A percentile compares a stretch with the other conserved stretches of the same genome.
Evolutionary conservation across 2,797 vertebrate species (phyloP).

Genomic region (Acrossocheilus fasciatus): DNA sequence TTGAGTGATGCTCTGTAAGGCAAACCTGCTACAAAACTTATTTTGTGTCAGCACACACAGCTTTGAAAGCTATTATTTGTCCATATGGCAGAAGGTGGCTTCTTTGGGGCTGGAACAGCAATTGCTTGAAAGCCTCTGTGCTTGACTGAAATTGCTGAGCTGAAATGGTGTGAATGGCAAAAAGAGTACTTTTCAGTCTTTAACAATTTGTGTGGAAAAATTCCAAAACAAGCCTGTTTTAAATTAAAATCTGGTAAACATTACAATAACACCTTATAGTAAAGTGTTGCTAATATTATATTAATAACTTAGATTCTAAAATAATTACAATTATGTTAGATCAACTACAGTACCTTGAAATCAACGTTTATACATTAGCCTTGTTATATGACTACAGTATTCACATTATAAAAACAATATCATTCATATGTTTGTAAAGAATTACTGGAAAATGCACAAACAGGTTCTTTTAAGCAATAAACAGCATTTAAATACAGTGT

Average conservation of each 20-base stretch:
- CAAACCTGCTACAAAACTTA: neutral
- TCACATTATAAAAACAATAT: neutral
- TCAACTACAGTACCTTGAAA: neutral
- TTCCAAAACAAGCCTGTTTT: neutral
- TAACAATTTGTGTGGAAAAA: neutral
- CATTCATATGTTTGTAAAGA: neutral
- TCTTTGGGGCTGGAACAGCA: neutral
- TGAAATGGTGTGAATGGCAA: neutral
- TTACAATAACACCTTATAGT: no score
- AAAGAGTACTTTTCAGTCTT: neutral
- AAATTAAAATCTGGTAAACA: neutral
- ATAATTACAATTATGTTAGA: neutral
- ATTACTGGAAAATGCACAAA: neutral
- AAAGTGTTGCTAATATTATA: neutral
- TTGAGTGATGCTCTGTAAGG: neutral
- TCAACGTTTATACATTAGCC: neutral
- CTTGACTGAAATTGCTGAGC: conserved; percentile 16
- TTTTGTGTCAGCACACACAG: neutral
- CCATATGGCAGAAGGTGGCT: neutral
- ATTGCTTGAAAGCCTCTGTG: neutral
- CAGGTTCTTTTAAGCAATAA: neutral
- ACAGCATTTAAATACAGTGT: neutral
- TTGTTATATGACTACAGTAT: neutral
- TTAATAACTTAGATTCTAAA: neutral
- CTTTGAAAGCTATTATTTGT: conserved; percentile 8